Percentiles rank a stretch among this genome's conserved stretches.
These are phyloP conservation scores for Lutjanus campechanus DNA, from an alignment of 2,797 vertebrate species.

Conservation along the genomic window DNA sequence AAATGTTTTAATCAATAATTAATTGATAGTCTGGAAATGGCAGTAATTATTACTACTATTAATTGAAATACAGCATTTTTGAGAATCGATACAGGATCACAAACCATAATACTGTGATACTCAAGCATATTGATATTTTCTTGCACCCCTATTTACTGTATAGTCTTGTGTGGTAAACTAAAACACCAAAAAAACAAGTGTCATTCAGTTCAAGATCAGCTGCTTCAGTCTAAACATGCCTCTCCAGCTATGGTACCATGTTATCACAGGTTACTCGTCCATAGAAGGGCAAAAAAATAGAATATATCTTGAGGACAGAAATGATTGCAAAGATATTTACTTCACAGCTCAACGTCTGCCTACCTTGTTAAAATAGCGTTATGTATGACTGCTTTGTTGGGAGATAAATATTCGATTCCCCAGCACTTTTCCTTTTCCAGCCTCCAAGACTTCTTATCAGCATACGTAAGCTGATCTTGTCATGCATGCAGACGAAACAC, in stretches of 20 bases:
- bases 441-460: constrained; percentile 58
- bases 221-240: constrained; percentile 35
- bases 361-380: constrained; percentile 29
- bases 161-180: background rate
- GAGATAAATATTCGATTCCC: constrained; percentile 51
- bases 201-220: constrained; percentile 20
- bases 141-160: constrained; percentile 3
- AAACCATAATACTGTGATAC: too few relatives aligned
- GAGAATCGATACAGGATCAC: too few relatives aligned
- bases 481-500: constrained; percentile 57
- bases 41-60: too few relatives aligned
- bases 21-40: too few relatives aligned
- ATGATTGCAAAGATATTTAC: constrained; percentile 34
- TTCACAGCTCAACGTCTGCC: constrained; percentile 35
- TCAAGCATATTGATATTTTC: too few relatives aligned
- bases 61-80: too few relatives aligned
- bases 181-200: constrained; percentile 4
- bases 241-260: constrained; percentile 23
- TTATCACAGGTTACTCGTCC: constrained; percentile 17
- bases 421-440: constrained; percentile 31
- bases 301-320: constrained; percentile 9
- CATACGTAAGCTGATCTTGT: constrained; percentile 33
- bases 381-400: constrained; percentile 43
- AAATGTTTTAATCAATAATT: too few relatives aligned
- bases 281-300: constrained; percentile 8